Percentiles rank a stretch among this genome's conserved stretches.
phyloP scores from a whole-genome alignment of 2,113 vertebrate genomes.

The Artemisiospiza belli region DNA sequence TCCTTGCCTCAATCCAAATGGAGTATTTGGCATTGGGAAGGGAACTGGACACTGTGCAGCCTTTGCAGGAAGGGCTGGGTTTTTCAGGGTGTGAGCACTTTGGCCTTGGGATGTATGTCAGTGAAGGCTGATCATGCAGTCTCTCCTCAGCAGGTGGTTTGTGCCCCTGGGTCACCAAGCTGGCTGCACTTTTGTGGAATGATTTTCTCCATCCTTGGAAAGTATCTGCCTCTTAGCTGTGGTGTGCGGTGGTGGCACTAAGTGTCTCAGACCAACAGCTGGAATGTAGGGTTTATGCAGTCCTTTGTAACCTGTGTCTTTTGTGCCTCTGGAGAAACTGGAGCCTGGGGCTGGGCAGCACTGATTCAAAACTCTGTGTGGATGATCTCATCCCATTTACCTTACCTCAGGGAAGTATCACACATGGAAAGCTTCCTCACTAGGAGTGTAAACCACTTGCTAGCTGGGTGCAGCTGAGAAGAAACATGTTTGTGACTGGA shows the following conservation, averaged over 20 bases:
- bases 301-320: neutral
- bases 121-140: neutral
- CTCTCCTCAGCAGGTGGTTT: neutral
- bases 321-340: neutral
- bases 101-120: accelerated
- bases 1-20: neutral
- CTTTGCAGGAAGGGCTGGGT: neutral
- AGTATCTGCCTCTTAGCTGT: neutral
- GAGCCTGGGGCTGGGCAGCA: neutral
- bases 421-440: neutral
- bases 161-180: neutral
- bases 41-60: neutral
- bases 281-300: neutral
- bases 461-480: neutral
- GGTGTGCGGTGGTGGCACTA: neutral
- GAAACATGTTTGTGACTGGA: neutral
- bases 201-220: neutral
- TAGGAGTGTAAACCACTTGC: neutral
- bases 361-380: neutral
- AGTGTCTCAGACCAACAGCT: neutral
- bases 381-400: neutral
- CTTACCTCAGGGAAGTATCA: neutral
- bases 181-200: neutral
- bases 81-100: neutral
- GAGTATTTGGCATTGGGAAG: neutral